Evolutionary conservation across 1,140 invertebrate genomes (phyloP).

Genomic region (Pseudomyrmex cubaensis): DNA sequence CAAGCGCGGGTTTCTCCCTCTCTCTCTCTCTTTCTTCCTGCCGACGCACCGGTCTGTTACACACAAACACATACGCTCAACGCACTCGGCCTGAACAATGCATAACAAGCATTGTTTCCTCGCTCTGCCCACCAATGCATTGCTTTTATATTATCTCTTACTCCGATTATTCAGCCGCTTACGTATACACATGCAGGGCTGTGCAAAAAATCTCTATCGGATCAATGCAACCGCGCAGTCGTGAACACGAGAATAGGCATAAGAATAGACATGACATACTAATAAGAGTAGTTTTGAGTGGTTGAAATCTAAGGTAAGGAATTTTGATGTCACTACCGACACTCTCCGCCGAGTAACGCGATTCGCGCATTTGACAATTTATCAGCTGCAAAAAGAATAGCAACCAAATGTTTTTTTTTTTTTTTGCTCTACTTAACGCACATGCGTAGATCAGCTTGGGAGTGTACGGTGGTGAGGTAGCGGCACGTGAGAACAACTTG

Average conservation of each 20-base stretch:
- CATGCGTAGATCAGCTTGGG: no score
- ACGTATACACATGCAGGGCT: slow-evolving; percentile 38
- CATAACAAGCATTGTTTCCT: slow-evolving; percentile 81
- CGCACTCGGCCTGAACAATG: slow-evolving; percentile 72
- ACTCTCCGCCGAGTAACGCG: no score
- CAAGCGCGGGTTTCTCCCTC: neutral
- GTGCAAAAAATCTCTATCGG: slow-evolving; percentile 51
- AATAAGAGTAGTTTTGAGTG: neutral
- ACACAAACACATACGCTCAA: slow-evolving; percentile 3
- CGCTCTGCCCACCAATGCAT: slow-evolving; percentile 78
- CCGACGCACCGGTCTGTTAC: slow-evolving; percentile 24
- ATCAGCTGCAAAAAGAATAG: no score
- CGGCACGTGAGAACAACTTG: no score
- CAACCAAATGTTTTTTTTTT: no score
- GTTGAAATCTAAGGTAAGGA: neutral
- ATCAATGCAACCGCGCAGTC: slow-evolving; percentile 18
- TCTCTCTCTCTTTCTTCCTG: slow-evolving; percentile 11
- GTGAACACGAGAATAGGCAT: slow-evolving; percentile 3
- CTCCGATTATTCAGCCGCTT: slow-evolving; percentile 54
- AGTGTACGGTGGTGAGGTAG: no score
- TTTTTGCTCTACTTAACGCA: no score
- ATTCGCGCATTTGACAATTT: neutral
- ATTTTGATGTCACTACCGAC: neutral
- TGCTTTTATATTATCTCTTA: slow-evolving; percentile 79
- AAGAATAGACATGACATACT: slow-evolving; percentile 25